Conservation (phyloP, 2,888 invertebrate genomes). For the Philereme vetulata region DNA sequence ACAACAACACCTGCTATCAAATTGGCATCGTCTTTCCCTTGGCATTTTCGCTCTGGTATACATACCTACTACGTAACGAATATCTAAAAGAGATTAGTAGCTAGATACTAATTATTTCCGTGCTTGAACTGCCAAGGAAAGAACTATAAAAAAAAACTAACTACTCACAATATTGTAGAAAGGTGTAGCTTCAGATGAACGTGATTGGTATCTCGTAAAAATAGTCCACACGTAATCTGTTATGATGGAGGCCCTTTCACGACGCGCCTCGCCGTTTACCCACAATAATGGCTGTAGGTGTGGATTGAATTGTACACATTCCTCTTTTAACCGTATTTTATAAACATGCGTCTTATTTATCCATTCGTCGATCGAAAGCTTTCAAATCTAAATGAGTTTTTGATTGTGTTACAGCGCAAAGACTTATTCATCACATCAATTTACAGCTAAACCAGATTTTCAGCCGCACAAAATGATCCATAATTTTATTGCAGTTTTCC, state of each 20-base stretch:
- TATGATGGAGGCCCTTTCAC: conserved; percentile 48
- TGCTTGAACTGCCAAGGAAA: conserved; percentile 1
- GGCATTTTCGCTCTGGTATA: neutral
- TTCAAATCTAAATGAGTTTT: neutral
- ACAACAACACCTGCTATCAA: neutral
- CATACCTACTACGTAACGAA: neutral
- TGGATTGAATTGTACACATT: conserved; percentile 37
- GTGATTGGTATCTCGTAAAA: conserved; percentile 53
- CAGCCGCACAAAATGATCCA: neutral
- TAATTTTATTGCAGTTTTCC: conserved; percentile 19
- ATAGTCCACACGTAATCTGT: conserved; percentile 56
- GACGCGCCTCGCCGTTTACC: conserved; percentile 54
- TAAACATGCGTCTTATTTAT: conserved; percentile 22
- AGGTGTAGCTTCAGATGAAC: conserved; percentile 30
- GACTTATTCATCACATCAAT: neutral
- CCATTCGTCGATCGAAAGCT: conserved; percentile 7
- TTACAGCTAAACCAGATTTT: neutral
- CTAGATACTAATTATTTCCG: neutral
- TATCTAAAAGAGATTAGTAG: neutral
- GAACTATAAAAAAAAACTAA: conserved; percentile 19
- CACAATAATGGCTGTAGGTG: conserved; percentile 36
- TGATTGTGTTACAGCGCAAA: neutral
- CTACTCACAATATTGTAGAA: conserved; percentile 18
- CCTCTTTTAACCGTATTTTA: conserved; percentile 31
- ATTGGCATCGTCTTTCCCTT: neutral